phyloP scores from a whole-genome alignment of 2,888 invertebrate genomes.

The Ennomos fuscantarius region DNA sequence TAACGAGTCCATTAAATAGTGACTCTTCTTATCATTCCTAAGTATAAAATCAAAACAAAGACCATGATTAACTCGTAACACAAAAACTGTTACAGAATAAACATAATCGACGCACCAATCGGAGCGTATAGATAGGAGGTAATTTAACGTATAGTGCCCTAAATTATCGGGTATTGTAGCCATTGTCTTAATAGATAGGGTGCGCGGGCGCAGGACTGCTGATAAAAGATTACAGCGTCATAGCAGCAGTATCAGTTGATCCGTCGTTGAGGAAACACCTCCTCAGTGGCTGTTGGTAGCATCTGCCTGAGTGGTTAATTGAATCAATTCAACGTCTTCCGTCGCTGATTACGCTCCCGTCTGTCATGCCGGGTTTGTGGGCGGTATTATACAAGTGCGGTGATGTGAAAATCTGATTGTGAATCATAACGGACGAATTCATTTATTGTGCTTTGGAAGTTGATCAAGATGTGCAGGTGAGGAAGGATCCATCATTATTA shows the following conservation, averaged over 20 bases:
- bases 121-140: slow-evolving; percentile 67
- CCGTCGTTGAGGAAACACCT: slow-evolving; percentile 61
- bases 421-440: slow-evolving; percentile 6
- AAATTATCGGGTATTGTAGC: slow-evolving; percentile 57
- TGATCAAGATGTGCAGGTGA: slow-evolving; percentile 57
- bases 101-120: slow-evolving; percentile 71
- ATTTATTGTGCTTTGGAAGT: slow-evolving; percentile 9
- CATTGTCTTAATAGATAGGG: slow-evolving; percentile 71
- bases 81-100: slow-evolving; percentile 59
- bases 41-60: slow-evolving; percentile 56
- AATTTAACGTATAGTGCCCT: slow-evolving; percentile 51
- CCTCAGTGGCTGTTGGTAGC: slow-evolving; percentile 40
- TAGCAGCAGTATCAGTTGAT: slow-evolving; percentile 70
- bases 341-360: slow-evolving; percentile 62
- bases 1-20: slow-evolving; percentile 31
- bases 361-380: slow-evolving; percentile 34
- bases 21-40: slow-evolving; percentile 25
- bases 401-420: slow-evolving; percentile 42
- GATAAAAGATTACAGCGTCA: slow-evolving; percentile 79
- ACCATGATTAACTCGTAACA: slow-evolving; percentile 48
- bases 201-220: slow-evolving; percentile 62
- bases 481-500: too few relatives aligned
- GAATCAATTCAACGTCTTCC: slow-evolving; percentile 79
- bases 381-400: slow-evolving; percentile 43
- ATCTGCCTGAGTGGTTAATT: slow-evolving; percentile 58